Conservation (phyloP, 2,888 invertebrate genomes). For the Agrochola macilenta region DNA sequence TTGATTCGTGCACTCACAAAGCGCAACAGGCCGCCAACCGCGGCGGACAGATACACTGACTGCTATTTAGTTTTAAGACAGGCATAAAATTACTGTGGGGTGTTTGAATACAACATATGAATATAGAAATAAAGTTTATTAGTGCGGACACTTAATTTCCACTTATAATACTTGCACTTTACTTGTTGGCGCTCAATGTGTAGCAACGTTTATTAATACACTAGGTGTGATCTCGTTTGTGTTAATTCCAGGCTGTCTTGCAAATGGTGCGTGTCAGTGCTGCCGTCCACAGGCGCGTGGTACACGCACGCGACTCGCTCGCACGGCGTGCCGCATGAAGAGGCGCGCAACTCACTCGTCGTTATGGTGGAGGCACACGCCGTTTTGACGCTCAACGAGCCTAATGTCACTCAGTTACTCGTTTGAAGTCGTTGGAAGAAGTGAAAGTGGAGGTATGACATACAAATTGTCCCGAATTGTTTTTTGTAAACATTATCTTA, state of each 20-base stretch:
- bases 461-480: slow-evolving; percentile 7
- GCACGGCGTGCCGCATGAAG: slow-evolving; percentile 90
- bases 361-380: slow-evolving; percentile 92
- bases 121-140: too few relatives aligned
- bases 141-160: too few relatives aligned
- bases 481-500: too few relatives aligned
- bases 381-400: slow-evolving; percentile 88
- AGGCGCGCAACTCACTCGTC: slow-evolving; percentile 91
- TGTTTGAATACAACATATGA: too few relatives aligned
- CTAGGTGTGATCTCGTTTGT: neutral
- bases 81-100: too few relatives aligned
- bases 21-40: too few relatives aligned
- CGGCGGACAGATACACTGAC: too few relatives aligned
- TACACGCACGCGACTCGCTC: slow-evolving; percentile 90
- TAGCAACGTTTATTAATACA: too few relatives aligned
- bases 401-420: slow-evolving; percentile 85
- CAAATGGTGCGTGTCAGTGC: slow-evolving; percentile 89
- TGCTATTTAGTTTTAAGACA: too few relatives aligned
- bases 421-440: slow-evolving; percentile 51
- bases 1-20: too few relatives aligned
- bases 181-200: too few relatives aligned
- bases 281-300: slow-evolving; percentile 91
- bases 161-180: too few relatives aligned
- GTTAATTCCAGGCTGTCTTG: slow-evolving; percentile 85
- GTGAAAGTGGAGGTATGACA: slow-evolving; percentile 26